These are phyloP conservation scores for Crematogaster levior DNA, from an alignment of 2,888 invertebrate genomes.

Conservation along the genomic window DNA sequence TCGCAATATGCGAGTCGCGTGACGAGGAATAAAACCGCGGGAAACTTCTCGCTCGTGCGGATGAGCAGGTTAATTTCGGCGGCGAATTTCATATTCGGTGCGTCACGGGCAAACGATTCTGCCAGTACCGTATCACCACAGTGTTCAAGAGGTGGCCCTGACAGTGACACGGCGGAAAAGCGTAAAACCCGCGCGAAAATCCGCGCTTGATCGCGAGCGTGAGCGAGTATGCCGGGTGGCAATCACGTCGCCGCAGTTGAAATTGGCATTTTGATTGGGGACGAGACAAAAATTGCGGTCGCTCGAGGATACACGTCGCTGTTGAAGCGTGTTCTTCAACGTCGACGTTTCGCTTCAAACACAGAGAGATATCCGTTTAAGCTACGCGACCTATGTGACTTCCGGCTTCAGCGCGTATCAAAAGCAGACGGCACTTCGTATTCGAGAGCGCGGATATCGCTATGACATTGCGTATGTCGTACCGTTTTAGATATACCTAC, in stretches of 20 bases:
- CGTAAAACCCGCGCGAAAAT: constrained; percentile 68
- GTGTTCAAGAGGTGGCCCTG: constrained; percentile 63
- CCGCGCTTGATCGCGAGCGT: constrained; percentile 50
- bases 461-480: constrained; percentile 12
- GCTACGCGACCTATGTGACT: constrained; percentile 28
- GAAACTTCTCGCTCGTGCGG: constrained; percentile 32
- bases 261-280: constrained; percentile 73
- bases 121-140: constrained; percentile 66
- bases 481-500: background rate
- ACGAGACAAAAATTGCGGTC: constrained; percentile 73
- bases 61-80: constrained; percentile 61
- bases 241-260: constrained; percentile 70
- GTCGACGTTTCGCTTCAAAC: constrained; percentile 53
- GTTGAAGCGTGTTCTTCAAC: constrained; percentile 53
- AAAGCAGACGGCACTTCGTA: constrained; percentile 41
- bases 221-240: constrained; percentile 41
- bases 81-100: constrained; percentile 69
- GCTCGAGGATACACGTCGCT: constrained; percentile 51
- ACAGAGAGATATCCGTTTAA: constrained; percentile 40
- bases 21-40: constrained; percentile 50
- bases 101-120: constrained; percentile 67
- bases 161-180: constrained; percentile 69
- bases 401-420: constrained; percentile 34
- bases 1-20: constrained; percentile 18
- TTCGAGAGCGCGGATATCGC: constrained; percentile 14